Evolutionary conservation across 2,113 vertebrate species (phyloP).

Genomic region (Isurus oxyrinchus): DNA sequence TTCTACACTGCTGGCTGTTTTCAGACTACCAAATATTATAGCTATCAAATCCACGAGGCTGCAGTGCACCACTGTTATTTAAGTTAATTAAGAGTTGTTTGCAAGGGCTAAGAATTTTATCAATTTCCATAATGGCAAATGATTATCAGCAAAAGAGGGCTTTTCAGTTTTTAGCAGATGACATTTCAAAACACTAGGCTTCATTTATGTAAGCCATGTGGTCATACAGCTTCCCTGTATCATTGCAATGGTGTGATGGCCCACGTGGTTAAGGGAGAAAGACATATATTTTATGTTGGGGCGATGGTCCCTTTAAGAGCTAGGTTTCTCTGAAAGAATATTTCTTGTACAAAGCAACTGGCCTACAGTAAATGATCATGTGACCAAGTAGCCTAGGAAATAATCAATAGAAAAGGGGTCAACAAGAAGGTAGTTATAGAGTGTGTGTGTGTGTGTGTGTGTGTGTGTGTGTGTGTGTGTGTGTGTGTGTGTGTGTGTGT

Average conservation of each 20-base stretch:
- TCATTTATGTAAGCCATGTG: background rate
- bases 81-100: background rate
- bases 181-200: background rate
- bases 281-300: no score
- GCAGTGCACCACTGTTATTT: background rate
- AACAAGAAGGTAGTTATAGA: background rate
- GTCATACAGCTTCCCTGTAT: background rate
- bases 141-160: background rate
- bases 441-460: no score
- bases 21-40: background rate
- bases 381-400: background rate
- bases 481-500: no score
- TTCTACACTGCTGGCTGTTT: background rate
- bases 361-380: no score
- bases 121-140: background rate
- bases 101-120: background rate
- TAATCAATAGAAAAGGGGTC: background rate
- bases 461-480: no score
- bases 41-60: background rate
- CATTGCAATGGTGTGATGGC: background rate
- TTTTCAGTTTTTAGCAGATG: background rate
- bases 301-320: no score
- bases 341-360: no score
- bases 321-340: no score
- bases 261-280: no score